Percentiles rank a stretch among this genome's conserved stretches.
phyloP scores from a whole-genome alignment of 2,113 vertebrate genomes.

The Grallaria varia region DNA sequence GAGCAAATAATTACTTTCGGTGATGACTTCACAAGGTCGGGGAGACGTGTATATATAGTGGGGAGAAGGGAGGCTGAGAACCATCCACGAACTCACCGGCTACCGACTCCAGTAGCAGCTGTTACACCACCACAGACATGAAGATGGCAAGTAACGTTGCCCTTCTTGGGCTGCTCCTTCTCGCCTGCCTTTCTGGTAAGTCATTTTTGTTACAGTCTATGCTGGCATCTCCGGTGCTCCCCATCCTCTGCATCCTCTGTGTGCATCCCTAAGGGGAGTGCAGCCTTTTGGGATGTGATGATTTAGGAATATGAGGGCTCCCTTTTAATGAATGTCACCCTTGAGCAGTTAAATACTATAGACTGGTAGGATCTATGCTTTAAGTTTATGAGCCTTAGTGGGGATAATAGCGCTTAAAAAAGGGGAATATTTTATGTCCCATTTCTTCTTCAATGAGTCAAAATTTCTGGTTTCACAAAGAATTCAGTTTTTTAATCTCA shows the following conservation, averaged over 20 bases:
- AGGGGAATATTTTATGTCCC: not conserved
- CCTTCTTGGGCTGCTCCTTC: slow-evolving; percentile 46
- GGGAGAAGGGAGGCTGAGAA: not conserved
- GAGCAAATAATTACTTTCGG: slow-evolving; percentile 53
- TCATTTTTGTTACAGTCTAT: not conserved
- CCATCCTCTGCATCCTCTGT: not conserved
- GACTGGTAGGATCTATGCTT: not conserved
- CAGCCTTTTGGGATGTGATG: not conserved
- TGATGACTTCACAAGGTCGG: slow-evolving; percentile 1
- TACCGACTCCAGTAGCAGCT: not conserved
- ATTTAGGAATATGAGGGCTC: not conserved
- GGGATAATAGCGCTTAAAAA: not conserved
- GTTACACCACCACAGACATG: not conserved
- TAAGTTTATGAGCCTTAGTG: not conserved
- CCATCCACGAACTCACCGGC: not conserved
- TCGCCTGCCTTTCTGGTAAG: slow-evolving; percentile 45
- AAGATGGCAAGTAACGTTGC: not conserved
- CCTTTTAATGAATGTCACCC: not conserved
- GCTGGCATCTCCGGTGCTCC: not conserved
- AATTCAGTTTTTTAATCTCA: not conserved
- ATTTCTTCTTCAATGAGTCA: not conserved
- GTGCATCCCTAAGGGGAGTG: not conserved
- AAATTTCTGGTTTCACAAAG: not conserved
- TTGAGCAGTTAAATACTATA: not conserved
- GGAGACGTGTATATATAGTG: slow-evolving; percentile 14